Conservation (phyloP, 2,113 vertebrate genomes). For the Eulacestoma nigropectus region DNA sequence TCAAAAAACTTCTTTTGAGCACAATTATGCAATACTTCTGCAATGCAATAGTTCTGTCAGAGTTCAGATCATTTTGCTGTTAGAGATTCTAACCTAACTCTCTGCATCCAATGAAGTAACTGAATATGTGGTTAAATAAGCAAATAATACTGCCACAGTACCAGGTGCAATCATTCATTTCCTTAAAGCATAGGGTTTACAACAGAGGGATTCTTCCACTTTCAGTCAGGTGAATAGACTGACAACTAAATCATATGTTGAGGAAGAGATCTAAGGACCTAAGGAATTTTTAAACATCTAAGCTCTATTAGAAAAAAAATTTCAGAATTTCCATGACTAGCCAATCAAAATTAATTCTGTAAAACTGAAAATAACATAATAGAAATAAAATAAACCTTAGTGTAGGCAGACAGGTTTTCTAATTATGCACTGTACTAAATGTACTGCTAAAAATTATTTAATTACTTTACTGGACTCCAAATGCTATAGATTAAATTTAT, state of each 20-base stretch:
- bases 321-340: background rate
- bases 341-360: background rate
- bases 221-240: background rate
- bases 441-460: background rate
- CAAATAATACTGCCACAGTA: background rate
- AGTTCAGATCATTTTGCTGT: background rate
- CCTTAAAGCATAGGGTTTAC: background rate
- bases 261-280: background rate
- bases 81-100: background rate
- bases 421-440: background rate
- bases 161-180: background rate
- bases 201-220: background rate
- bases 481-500: background rate
- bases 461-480: background rate
- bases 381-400: background rate
- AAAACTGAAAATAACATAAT: background rate
- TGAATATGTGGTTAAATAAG: background rate
- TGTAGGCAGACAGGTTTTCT: background rate
- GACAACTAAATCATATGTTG: background rate
- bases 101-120: background rate
- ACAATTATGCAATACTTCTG: background rate
- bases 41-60: background rate
- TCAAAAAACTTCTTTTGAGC: background rate
- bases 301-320: background rate
- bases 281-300: background rate